These are phyloP conservation scores for Bombus balteatus DNA, from an alignment of 1,140 invertebrate genomes.

Conservation along the genomic window DNA sequence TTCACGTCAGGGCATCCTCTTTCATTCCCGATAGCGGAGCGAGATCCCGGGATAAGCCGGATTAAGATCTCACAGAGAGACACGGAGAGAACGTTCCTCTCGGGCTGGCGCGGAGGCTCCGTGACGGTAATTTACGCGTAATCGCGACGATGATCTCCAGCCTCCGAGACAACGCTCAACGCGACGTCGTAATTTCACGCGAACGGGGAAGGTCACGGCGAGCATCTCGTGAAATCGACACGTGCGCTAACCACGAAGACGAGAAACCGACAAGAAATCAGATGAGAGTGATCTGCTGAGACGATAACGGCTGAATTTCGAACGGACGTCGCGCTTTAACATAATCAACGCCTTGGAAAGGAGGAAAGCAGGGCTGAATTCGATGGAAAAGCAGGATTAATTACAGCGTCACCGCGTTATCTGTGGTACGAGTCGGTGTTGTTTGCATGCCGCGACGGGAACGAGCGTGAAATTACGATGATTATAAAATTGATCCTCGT, in stretches of 20 bases:
- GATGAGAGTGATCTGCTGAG: background rate
- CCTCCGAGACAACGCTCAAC: background rate
- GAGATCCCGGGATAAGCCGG: slow-evolving; percentile 22
- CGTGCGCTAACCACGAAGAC: slow-evolving; percentile 31
- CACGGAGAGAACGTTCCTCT: background rate
- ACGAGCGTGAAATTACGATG: slow-evolving; percentile 55
- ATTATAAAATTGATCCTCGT: slow-evolving; percentile 31
- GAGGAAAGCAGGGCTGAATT: background rate
- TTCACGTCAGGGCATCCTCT: background rate
- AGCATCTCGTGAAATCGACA: slow-evolving; percentile 45
- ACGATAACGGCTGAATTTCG: slow-evolving; percentile 48
- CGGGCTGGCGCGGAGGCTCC: background rate
- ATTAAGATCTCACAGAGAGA: slow-evolving; percentile 54
- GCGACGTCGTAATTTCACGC: slow-evolving; percentile 56
- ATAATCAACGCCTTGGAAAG: background rate
- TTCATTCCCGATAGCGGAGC: background rate
- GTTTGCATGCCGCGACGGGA: slow-evolving; percentile 32
- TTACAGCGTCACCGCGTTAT: slow-evolving; percentile 28
- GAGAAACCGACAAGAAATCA: background rate
- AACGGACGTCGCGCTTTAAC: slow-evolving; percentile 13
- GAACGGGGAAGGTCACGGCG: slow-evolving; percentile 10
- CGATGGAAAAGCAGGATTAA: slow-evolving; percentile 47
- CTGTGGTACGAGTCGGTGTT: slow-evolving; percentile 14
- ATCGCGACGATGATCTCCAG: slow-evolving; percentile 44
- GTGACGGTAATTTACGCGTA: slow-evolving; percentile 54